Evolutionary conservation across 2,888 invertebrate genomes (phyloP).

Genomic region (Scaeva pyrastri): DNA sequence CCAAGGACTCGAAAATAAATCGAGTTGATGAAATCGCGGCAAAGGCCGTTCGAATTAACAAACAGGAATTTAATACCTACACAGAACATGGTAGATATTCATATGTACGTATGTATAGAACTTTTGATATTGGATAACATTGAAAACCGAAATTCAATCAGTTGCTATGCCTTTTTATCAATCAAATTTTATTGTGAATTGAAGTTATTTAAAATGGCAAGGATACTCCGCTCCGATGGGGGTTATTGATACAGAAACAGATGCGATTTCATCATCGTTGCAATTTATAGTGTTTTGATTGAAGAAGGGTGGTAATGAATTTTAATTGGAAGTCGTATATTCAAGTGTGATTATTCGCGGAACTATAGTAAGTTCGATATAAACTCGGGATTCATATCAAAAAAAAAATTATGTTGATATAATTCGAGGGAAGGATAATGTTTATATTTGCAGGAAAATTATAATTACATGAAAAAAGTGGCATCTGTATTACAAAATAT

Average conservation of each 20-base stretch:
- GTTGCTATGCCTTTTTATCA: conserved; percentile 9
- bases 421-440: too few relatives aligned
- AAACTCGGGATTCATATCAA: too few relatives aligned
- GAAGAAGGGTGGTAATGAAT: background rate
- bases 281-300: background rate
- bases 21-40: background rate
- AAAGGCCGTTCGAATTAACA: conserved; percentile 9
- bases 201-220: conserved; percentile 6
- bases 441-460: too few relatives aligned
- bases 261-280: conserved; percentile 8
- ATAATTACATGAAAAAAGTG: too few relatives aligned
- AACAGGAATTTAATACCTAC: too few relatives aligned
- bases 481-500: too few relatives aligned
- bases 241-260: too few relatives aligned
- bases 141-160: conserved; percentile 40
- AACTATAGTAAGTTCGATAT: background rate
- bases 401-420: too few relatives aligned
- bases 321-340: conserved; percentile 4
- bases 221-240: background rate
- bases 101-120: background rate
- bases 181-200: background rate
- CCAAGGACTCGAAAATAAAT: conserved; percentile 23
- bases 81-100: too few relatives aligned
- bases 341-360: background rate
- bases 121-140: conserved; percentile 30